Evolutionary conservation across 2,797 vertebrate species (phyloP).

Genomic region (Argentina silus): DNA sequence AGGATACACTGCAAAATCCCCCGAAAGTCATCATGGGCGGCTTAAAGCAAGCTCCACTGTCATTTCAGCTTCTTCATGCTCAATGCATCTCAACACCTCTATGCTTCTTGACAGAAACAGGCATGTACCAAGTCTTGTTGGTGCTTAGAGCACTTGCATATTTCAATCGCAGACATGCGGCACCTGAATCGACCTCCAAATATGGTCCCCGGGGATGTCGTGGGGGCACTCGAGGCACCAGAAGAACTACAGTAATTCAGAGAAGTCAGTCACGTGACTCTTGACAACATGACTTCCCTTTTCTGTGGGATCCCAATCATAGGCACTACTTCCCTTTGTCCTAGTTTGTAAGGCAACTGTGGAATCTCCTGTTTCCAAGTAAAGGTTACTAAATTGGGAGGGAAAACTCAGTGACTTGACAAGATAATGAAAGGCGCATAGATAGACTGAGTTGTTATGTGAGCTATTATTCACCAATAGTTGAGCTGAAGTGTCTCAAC

Average conservation of each 20-base stretch:
- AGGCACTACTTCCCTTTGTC: too few species aligned
- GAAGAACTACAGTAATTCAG: not conserved
- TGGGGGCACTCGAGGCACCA: not conserved
- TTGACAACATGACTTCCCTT: not conserved
- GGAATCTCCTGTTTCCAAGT: not conserved
- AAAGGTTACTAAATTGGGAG: not conserved
- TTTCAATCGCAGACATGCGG: not conserved
- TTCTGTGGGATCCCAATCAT: not conserved
- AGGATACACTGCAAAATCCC: not conserved
- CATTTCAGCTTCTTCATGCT: not conserved
- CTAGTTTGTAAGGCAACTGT: not conserved
- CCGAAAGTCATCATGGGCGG: not conserved
- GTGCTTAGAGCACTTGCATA: not conserved
- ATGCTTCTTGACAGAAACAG: not conserved
- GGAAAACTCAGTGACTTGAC: not conserved
- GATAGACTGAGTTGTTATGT: not conserved
- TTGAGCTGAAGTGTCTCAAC: not conserved
- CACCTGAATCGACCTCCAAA: not conserved
- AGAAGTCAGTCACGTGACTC: conserved; percentile 21
- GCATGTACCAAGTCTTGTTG: not conserved
- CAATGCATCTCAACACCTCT: not conserved
- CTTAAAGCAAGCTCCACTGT: not conserved
- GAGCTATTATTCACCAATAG: not conserved
- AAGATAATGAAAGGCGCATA: not conserved
- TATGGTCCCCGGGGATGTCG: not conserved